Evolutionary conservation across 92 coral and sea anemone species (phyloP), one percentile per base, ranked within the genome.

Genomic region (Phymanthus crucifer): DNA sequence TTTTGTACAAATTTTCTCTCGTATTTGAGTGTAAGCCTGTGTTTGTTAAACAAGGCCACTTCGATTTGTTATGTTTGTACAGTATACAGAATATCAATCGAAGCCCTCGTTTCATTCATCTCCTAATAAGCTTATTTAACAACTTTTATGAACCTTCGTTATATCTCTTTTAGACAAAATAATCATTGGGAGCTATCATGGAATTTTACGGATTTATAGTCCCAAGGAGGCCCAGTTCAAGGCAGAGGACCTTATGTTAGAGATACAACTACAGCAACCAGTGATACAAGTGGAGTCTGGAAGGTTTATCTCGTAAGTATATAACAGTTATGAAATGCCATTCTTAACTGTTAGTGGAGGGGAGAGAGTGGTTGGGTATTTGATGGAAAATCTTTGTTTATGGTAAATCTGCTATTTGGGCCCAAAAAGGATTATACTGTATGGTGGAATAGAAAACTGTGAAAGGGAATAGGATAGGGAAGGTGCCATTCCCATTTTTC

Each of bases 211-310:
- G 50, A 93, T 96, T 52, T 96, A 88, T 81, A 82, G 85, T 68
- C 99, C 99, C 40, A 91, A 87, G 74, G 83, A 95, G 33, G 89
- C 98, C 21, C 87, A 85, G 58, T 96, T 96, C 70, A 96, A 93
- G 56, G 87, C 99, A 16, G 99, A 96, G 34, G 98, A 96, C 52
- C 99, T 96, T 23, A 96, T 96, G 99, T 71, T 96, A 78, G 99
- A 96, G 70, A 87, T 96, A 13, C 99, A 93, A 81, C 81, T 96
- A 17, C 97, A 90, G 33, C 99, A 96, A 69, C 98, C 99, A 10
- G 91, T 96, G n/a, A 88, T 96, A 33, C 98, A 96, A 84, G 84
- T 93, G 38, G 99, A 93, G 73, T 93, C 94, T 33, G 99, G 99
- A 19, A 78, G 71, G 80, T 96, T 91, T 91, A 87, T 96, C 47